These are phyloP conservation scores for Temnopleurus reevesii DNA, from an alignment of 53 echinoderm and acorn worm genomes.

Conservation along the genomic window DNA sequence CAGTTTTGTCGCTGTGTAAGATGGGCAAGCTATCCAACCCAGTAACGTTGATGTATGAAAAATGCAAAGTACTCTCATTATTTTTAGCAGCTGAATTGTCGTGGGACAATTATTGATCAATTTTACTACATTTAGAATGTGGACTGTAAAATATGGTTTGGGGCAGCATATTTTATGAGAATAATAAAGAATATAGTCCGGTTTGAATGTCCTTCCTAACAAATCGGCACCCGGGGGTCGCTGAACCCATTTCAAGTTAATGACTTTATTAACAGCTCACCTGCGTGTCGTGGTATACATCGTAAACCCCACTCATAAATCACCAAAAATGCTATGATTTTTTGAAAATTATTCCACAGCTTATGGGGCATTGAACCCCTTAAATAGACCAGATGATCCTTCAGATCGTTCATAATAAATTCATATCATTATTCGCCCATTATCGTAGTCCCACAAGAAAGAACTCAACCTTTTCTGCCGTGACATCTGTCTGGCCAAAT, in stretches of 20 bases:
- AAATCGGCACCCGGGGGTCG: too few species aligned
- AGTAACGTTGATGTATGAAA: too few species aligned
- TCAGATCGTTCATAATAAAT: neutral
- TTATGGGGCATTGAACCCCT: constrained; percentile 24
- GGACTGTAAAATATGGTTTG: too few species aligned
- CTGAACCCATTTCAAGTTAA: constrained; percentile 4
- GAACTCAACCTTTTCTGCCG: neutral
- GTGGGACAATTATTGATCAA: too few species aligned
- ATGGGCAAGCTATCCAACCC: too few species aligned
- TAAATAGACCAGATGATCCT: neutral
- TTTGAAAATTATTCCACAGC: neutral
- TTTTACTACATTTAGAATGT: too few species aligned
- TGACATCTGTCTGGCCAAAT: neutral
- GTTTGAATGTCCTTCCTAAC: too few species aligned
- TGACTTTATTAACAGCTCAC: constrained; percentile 12
- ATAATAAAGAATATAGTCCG: too few species aligned
- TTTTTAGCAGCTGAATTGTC: too few species aligned
- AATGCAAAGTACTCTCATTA: too few species aligned
- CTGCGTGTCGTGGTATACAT: neutral
- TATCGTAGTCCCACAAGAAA: neutral
- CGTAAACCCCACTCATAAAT: neutral
- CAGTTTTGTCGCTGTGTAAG: too few species aligned
- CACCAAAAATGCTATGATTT: neutral
- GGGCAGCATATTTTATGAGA: too few species aligned
- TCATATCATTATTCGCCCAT: constrained; percentile 16